Conservation (phyloP, 2,113 vertebrate genomes). For the Corythaixoides concolor region DNA sequence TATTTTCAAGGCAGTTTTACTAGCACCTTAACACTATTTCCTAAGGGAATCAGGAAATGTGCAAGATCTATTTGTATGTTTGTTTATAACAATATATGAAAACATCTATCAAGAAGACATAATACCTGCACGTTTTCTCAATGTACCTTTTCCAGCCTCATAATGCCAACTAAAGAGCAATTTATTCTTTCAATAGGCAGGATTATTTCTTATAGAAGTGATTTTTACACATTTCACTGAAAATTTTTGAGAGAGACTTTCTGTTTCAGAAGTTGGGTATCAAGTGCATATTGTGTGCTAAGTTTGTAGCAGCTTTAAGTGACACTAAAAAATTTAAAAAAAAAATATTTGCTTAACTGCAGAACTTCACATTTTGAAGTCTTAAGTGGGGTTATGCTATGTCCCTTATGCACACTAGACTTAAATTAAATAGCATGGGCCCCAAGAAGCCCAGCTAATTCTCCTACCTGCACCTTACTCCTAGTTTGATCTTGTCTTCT, state of each 20-base stretch:
- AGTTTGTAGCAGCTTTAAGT: background rate
- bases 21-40: background rate
- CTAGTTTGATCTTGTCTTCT: background rate
- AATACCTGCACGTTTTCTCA: background rate
- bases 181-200: constrained; percentile 12
- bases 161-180: background rate
- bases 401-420: background rate
- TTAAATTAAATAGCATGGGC: background rate
- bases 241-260: background rate
- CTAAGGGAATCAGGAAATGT: background rate
- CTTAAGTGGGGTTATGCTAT: background rate
- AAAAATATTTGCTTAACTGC: background rate
- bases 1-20: background rate
- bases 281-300: background rate
- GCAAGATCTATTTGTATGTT: background rate
- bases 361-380: background rate
- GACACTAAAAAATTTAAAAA: background rate
- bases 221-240: constrained; percentile 6
- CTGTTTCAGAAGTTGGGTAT: constrained; percentile 18
- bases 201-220: background rate
- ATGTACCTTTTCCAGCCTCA: background rate
- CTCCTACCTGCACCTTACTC: background rate
- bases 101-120: background rate
- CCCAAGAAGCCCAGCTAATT: background rate
- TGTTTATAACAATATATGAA: background rate